Percentiles rank a stretch among this genome's conserved stretches.
Conservation (phyloP, 2,797 vertebrate genomes). For the Cossypha heuglini region DNA sequence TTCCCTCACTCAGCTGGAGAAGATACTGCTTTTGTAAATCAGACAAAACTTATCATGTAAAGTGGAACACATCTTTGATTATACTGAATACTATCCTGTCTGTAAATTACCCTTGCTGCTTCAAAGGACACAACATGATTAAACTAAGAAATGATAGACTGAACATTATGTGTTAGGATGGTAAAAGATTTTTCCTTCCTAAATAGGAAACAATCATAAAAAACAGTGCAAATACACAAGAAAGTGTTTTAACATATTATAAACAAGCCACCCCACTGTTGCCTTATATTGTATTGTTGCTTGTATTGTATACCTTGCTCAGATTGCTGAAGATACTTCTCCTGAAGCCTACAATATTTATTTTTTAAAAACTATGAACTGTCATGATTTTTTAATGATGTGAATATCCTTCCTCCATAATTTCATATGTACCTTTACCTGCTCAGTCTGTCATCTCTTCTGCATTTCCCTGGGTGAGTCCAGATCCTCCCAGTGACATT, state of each 20-base stretch:
- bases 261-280: background rate
- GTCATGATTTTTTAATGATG: background rate
- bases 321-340: background rate
- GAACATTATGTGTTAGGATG: background rate
- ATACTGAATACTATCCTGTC: background rate
- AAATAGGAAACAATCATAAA: slow-evolving; percentile 30
- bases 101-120: slow-evolving; percentile 43
- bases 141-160: slow-evolving; percentile 26
- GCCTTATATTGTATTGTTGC: background rate
- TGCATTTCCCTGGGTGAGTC: background rate
- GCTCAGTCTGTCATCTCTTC: background rate
- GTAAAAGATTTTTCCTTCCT: background rate
- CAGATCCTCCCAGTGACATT: background rate
- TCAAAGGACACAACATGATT: background rate
- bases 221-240: background rate
- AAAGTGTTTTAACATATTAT: background rate
- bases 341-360: background rate
- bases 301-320: background rate
- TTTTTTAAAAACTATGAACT: background rate
- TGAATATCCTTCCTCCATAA: background rate
- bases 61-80: slow-evolving; percentile 32
- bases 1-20: slow-evolving; percentile 5
- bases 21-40: slow-evolving; percentile 31
- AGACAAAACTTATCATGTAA: slow-evolving; percentile 5
- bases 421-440: background rate